Base-by-base conservation (phyloP, 2,113 vertebrate genomes). In the Myotis brandtii region DNA sequence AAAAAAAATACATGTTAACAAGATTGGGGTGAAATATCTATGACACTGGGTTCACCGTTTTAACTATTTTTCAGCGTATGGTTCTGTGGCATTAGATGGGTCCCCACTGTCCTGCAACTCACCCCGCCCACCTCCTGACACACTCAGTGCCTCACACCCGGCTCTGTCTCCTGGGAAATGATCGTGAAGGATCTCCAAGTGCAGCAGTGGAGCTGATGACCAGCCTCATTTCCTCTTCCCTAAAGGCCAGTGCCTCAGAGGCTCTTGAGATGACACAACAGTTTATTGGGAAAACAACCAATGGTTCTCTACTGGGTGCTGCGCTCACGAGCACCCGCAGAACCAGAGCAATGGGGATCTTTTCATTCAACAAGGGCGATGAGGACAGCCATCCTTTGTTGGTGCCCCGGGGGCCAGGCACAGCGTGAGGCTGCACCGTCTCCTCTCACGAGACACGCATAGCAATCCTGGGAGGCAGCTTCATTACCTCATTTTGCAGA, bases 401-500 rank as follows among this genome's bases (percentile, higher is more conserved):
- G 46, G 3, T 2, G n/a, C 14, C 27, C 50, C 0, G 0, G 5
- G 77, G 59, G 27, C 77, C 54, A 30, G 46, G 77, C 1, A 0
- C 2, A 1, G 32, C 1, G 18, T 52, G 1, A 3, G 0, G 6
- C 34, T n/a, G 37, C 30, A 1, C 6, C 1, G 2, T 4, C 20
- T 40, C 12, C 67, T 30, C 48, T 91, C 77, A 37, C 2, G 6
- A n/a, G 34, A 46, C 3, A 20, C 1, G 10, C 30, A 6, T 1
- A 1, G 37, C 11, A 14, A 11, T n/a, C 37, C 66, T n/a, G 3
- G 0, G 13, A 34, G 21, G 62, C 37, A 23, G 86, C 18, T 18
- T n/a, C 16, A 0, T 4, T 9, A 9, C 21, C 48, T 21, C 54
- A 20, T 8, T 23, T 27, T 69, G 25, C 43, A 82, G 72, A 23